Evolutionary conservation across 2,113 vertebrate genomes (phyloP), one percentile per base, ranked within the genome.

Genomic region (Vanacampus margaritifer): DNA sequence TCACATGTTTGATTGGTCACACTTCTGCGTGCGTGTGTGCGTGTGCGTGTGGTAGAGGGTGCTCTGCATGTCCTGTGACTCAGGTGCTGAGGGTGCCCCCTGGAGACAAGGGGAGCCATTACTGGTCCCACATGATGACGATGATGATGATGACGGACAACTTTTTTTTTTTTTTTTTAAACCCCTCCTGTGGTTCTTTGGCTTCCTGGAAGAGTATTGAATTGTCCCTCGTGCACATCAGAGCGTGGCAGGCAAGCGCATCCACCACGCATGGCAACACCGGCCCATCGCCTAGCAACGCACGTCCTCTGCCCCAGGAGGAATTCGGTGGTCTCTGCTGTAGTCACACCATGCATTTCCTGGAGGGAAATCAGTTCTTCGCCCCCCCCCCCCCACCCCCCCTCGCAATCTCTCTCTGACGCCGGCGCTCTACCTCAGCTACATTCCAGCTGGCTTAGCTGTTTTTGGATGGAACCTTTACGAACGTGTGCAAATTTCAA

Each of bases 211-310:
- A 64, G 67, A 78, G 62, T 63, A 73, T 77, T 64, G 71, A 87
- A 77, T 81, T 62, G 69, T 66, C 73, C 71, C 78, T 79, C 80
- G 74, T 72, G 81, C 86, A 89, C 83, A 78, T 83, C 71, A 43
- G 69, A 88, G 78, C 82, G 83, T 77, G 84, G 87, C 86, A 86
- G 85, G 80, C 83, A 82, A 85, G 85, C 81, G 85, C 85, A 86
- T 87, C 89, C 84, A 86, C 89, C 84, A 86, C 77, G 61, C 85
- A 89, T 88, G 85, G 85, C 87, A 90, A 86, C 89, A 77, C 79
- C 81, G 81, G 88, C 86, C 87, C 81, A 88, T 91, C 89, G 86
- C 90, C 86, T 90, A 92, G 91, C 91, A 91, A 91, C 89, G 65
- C 80, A 83, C 82, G 86, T 92, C 89, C 86, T 84, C 79, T 76